Percentiles rank a stretch among this genome's conserved stretches.
Evolutionary conservation across 2,113 vertebrate species (phyloP).

Genomic region (crab-eating macaque (Macaca fascicularis)): T2T-MFA8v1.1 NC_088390.1:84473001-84473500

Average conservation of each 20-base stretch:
- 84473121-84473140: slow-evolving; percentile 90
- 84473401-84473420: slow-evolving; percentile 90
- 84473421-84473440: slow-evolving; percentile 93
- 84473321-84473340: slow-evolving; percentile 85
- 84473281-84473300: slow-evolving; percentile 98
- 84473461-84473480: neutral
- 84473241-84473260: slow-evolving; percentile 96
- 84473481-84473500: neutral
- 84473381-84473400: slow-evolving; percentile 88
- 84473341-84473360: slow-evolving; percentile 83
- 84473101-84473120: slow-evolving; percentile 93
- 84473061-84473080: slow-evolving; percentile 91
- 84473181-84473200: slow-evolving; percentile 97
- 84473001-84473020: slow-evolving; percentile 93
- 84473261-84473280: slow-evolving; percentile 94
- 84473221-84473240: slow-evolving; percentile 98
- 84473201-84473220: slow-evolving; percentile 98
- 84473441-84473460: neutral
- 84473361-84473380: slow-evolving; percentile 88
- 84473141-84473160: slow-evolving; percentile 89
- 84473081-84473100: slow-evolving; percentile 94
- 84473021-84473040: slow-evolving; percentile 87
- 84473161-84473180: slow-evolving; percentile 94
- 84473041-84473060: slow-evolving; percentile 93
- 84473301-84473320: slow-evolving; percentile 88